Conservation (phyloP, 2,797 vertebrate genomes). For the Holocentrus rufus region DNA sequence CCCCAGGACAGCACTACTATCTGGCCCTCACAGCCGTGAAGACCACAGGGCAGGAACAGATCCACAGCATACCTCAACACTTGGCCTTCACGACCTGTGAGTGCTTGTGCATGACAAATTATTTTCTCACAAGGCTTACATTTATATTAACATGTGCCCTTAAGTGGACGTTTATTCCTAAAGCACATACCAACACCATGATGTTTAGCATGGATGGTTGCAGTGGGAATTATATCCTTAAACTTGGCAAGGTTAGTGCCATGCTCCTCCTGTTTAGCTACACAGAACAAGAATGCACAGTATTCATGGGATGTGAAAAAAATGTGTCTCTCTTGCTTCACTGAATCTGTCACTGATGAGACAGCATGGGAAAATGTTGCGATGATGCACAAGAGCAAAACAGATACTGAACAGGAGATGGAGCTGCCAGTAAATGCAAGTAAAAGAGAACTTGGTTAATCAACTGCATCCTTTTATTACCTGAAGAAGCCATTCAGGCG, state of each 20-base stretch:
- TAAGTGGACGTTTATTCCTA: not conserved
- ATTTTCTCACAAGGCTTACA: not conserved
- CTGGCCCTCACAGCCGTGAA: conserved; percentile 87
- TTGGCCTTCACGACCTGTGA: conserved; percentile 90
- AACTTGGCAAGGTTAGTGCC: not conserved
- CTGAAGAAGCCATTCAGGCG: too few relatives aligned
- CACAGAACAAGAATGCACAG: too few relatives aligned
- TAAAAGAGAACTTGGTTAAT: too few relatives aligned
- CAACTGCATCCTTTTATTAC: too few relatives aligned
- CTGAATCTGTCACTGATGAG: not conserved
- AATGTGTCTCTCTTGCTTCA: not conserved
- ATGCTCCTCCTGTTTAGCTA: too few relatives aligned
- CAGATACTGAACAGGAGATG: too few relatives aligned
- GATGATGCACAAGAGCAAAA: too few relatives aligned
- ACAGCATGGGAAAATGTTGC: too few relatives aligned
- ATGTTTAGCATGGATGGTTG: not conserved
- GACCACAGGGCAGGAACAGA: conserved; percentile 85
- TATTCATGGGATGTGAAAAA: too few relatives aligned
- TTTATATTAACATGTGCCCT: not conserved
- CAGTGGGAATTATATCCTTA: not conserved
- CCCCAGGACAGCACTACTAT: conserved; percentile 87
- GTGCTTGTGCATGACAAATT: conserved; percentile 52
- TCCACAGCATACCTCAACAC: conserved; percentile 89
- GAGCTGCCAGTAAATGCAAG: too few relatives aligned
- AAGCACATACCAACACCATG: not conserved